phyloP scores from a whole-genome alignment of 2,113 vertebrate genomes.

The Poeciliopsis retropinna region DNA sequence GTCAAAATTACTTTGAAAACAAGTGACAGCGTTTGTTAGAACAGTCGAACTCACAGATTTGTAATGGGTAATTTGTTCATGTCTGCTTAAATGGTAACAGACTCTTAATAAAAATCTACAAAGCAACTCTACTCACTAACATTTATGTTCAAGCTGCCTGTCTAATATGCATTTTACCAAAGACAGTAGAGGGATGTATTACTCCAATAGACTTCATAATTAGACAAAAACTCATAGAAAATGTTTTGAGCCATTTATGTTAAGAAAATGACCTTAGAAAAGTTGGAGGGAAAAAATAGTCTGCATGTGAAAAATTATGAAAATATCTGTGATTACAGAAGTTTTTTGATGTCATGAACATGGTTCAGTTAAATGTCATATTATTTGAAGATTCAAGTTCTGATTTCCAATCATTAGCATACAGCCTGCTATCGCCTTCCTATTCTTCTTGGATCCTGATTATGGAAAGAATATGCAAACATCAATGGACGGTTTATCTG shows the following conservation, averaged over 20 bases:
- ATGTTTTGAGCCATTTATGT: not conserved
- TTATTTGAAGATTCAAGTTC: not conserved
- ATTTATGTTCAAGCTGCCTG: not conserved
- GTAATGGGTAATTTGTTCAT: not conserved
- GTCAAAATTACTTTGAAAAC: not conserved
- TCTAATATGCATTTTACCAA: not conserved
- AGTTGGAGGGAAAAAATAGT: no score
- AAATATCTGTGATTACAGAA: not conserved
- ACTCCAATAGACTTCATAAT: no score
- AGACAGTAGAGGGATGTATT: not conserved
- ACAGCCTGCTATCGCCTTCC: not conserved
- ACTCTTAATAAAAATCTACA: not conserved
- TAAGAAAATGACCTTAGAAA: not conserved
- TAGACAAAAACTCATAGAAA: not conserved
- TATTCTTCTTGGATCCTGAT: not conserved
- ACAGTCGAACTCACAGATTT: not conserved
- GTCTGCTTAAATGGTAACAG: not conserved
- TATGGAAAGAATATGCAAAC: not conserved
- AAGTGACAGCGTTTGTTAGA: not conserved
- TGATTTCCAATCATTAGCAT: not conserved
- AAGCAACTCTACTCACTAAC: not conserved
- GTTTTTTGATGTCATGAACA: not conserved
- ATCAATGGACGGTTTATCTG: constrained; percentile 1
- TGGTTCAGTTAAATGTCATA: no score
- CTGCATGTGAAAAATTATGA: no score